Base-by-base conservation (phyloP, 2,888 invertebrate genomes). In the Ichneumoninae sp. region DNA sequence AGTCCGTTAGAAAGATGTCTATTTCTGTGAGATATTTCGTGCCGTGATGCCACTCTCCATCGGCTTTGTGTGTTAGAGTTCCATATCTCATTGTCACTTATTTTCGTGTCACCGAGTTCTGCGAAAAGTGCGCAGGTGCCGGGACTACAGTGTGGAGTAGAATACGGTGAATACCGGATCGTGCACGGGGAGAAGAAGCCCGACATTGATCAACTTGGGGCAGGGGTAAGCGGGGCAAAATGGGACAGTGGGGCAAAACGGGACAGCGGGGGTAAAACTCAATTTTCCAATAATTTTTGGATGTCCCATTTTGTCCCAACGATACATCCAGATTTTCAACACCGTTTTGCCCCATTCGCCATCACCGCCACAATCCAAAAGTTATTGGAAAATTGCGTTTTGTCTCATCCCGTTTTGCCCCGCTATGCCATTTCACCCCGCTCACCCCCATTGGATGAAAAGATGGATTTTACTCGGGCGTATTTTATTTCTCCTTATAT, bases 61-160 rank as follows among this genome's bases (percentile, higher is more conserved):
- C 10, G 19, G 8, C 54, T 22, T 19, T 54, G 22, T 7, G 54
- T 54, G 19, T 36, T n/a, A 6, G 10, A 47, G 30, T 63, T 63
- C 36, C 57, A 26, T 44, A 19, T 54, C 30, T 26, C 44, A 74
- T 74, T 74, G 73, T 74, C 63, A 50, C 30, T 74, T 52, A 26
- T 57, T 57, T 74, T 74, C 63, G 30, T 74, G 63, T 74, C 47
- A 74, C 63, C 10, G 74, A 33, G 19, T 63, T 33, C 63, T 19
- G 63, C 33, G 47, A 47, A n/a, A 50, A 63, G 47, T 47, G 74
- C 63, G 8, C 13, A 74, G 63, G 33, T 33, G 30, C 33, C 5
- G 3, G 36, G 63, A 16, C 16, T 3, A 44, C 44, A 16, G 16
- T 44, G 44, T 13, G 44, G 44, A 5, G 36, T 10, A 10, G 63